Conservation (phyloP, 2,888 invertebrate genomes). For the Leucophenga montana region DNA sequence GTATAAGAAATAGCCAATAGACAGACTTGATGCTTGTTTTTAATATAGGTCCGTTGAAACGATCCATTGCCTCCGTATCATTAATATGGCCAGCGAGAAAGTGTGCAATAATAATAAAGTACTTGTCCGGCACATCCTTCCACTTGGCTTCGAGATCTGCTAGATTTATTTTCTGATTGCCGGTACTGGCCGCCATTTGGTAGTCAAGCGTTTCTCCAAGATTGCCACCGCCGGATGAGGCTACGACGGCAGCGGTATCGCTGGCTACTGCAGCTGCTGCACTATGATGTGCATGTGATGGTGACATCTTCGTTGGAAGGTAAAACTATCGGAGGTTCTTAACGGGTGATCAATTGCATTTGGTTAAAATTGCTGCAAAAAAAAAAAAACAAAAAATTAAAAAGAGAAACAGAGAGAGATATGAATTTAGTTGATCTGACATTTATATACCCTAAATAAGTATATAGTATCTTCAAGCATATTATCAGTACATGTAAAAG, state of each 20-base stretch:
- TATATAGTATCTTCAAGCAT: no score
- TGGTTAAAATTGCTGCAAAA: no score
- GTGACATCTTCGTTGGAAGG: neutral
- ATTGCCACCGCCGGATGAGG: slow-evolving; percentile 3
- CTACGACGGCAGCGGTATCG: slow-evolving; percentile 10
- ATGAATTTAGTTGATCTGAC: no score
- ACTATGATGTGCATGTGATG: neutral
- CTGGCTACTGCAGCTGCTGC: neutral
- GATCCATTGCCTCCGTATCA: slow-evolving; percentile 65
- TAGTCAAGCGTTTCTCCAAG: slow-evolving; percentile 41
- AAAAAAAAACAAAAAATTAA: no score
- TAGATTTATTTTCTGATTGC: slow-evolving; percentile 45
- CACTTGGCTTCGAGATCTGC: slow-evolving; percentile 55
- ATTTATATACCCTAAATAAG: no score
- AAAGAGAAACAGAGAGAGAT: no score
- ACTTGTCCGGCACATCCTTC: slow-evolving; percentile 70
- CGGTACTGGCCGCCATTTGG: slow-evolving; percentile 51
- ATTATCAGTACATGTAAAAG: no score
- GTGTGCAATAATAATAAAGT: slow-evolving; percentile 67
- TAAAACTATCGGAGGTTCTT: no score
- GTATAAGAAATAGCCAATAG: slow-evolving; percentile 78
- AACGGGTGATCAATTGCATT: no score
- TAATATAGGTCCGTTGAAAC: slow-evolving; percentile 77
- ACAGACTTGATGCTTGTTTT: slow-evolving; percentile 76
- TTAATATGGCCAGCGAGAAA: slow-evolving; percentile 67